phyloP scores from a whole-genome alignment of 2,113 vertebrate genomes.

The Phyllopteryx taeniolatus region DNA sequence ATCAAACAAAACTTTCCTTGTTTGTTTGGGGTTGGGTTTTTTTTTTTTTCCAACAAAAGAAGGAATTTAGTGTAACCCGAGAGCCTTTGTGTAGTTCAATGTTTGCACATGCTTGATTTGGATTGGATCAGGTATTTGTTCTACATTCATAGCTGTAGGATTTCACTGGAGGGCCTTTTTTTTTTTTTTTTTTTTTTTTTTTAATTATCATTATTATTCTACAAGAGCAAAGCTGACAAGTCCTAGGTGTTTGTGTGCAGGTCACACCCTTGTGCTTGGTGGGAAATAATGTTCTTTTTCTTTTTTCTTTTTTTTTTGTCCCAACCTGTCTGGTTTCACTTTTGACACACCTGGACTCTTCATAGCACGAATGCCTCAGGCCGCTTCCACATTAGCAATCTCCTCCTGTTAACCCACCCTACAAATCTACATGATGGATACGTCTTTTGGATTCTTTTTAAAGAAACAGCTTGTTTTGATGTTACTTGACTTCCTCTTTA shows the following conservation, averaged over 20 bases:
- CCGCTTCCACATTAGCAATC: background rate
- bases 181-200: background rate
- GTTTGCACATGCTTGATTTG: slow-evolving; percentile 1
- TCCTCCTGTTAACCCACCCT: background rate
- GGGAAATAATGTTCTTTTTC: slow-evolving; percentile 31
- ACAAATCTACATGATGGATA: background rate
- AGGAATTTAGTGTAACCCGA: background rate
- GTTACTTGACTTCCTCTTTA: background rate
- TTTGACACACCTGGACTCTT: slow-evolving; percentile 61
- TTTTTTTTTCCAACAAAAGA: background rate
- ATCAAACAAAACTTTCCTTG: background rate
- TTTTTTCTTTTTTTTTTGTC: slow-evolving; percentile 43
- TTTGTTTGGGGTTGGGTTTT: background rate
- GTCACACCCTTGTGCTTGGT: slow-evolving; percentile 46
- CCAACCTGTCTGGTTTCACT: slow-evolving; percentile 60
- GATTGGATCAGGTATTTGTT: background rate
- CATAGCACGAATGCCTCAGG: slow-evolving; percentile 48
- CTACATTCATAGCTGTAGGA: background rate
- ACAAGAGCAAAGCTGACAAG: background rate
- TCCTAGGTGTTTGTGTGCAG: background rate
- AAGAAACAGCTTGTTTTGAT: background rate
- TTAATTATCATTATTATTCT: no score
- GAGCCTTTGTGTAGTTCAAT: no score
- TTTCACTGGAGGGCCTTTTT: background rate
- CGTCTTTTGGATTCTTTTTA: background rate